phyloP scores from a whole-genome alignment of 2,888 invertebrate genomes.

The Epistrophella euchroma region DNA sequence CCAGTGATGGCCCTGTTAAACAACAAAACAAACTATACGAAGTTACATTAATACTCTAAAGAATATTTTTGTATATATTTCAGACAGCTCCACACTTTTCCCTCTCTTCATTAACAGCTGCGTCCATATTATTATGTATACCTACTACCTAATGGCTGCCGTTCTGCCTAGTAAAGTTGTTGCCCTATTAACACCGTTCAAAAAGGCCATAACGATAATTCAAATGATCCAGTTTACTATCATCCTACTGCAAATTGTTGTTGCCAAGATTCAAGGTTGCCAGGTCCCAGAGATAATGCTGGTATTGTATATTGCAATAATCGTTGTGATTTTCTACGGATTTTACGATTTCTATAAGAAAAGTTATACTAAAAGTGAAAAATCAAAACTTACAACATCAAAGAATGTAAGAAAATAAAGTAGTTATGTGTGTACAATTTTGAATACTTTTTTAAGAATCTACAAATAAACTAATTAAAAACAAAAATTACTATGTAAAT shows the following conservation, averaged over 20 bases:
- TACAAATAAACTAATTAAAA: background rate
- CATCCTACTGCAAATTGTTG: slow-evolving; percentile 86
- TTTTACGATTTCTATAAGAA: slow-evolving; percentile 89
- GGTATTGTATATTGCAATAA: slow-evolving; percentile 86
- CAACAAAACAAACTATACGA: no score
- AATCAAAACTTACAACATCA: background rate
- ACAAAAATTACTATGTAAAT: no score
- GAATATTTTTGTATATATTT: background rate
- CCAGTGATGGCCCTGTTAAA: no score
- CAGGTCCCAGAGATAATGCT: slow-evolving; percentile 85
- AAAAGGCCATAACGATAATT: slow-evolving; percentile 86
- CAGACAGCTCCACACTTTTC: slow-evolving; percentile 88
- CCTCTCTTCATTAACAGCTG: slow-evolving; percentile 87
- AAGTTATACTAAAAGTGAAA: slow-evolving; percentile 73
- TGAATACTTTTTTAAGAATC: no score
- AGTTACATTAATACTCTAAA: background rate
- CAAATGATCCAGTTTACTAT: slow-evolving; percentile 90
- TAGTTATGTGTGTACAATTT: no score
- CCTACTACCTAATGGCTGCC: slow-evolving; percentile 88
- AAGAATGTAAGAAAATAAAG: no score
- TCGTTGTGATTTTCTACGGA: slow-evolving; percentile 88
- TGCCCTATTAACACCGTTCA: slow-evolving; percentile 86
- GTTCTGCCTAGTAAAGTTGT: slow-evolving; percentile 86
- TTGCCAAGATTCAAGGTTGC: slow-evolving; percentile 85
- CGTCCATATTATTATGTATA: slow-evolving; percentile 91